Conservation (phyloP, 1,140 invertebrate genomes). For the Luehdorfia chinensis region DNA sequence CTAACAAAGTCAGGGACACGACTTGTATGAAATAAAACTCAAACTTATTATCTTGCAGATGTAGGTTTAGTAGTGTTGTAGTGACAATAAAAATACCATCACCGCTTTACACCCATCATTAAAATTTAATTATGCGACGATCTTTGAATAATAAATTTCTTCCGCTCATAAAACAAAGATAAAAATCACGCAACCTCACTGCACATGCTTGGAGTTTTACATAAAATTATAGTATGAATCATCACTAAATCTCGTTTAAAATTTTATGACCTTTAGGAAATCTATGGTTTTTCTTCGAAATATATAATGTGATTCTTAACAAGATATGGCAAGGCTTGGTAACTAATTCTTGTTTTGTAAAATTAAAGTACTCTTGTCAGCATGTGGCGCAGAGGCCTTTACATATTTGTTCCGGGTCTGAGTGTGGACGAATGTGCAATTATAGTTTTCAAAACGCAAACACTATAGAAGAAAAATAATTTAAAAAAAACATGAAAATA, state of each 20-base stretch:
- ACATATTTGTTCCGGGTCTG: too few relatives aligned
- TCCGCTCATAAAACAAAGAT: slow-evolving; percentile 17
- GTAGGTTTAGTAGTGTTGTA: too few relatives aligned
- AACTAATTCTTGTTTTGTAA: background rate
- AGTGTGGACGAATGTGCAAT: too few relatives aligned
- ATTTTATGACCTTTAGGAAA: background rate
- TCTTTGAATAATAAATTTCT: slow-evolving; percentile 7
- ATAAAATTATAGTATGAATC: background rate
- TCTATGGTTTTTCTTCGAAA: too few relatives aligned
- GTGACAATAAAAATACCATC: too few relatives aligned
- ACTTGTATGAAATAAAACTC: too few relatives aligned
- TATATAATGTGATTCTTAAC: background rate
- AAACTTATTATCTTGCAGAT: too few relatives aligned
- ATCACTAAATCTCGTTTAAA: background rate
- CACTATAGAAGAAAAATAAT: too few relatives aligned
- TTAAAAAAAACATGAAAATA: too few relatives aligned
- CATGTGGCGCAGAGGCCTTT: too few relatives aligned
- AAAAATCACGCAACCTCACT: background rate
- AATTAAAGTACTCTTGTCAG: background rate
- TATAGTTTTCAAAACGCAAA: too few relatives aligned
- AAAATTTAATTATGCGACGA: slow-evolving; percentile 9
- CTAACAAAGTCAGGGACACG: too few relatives aligned
- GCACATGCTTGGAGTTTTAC: slow-evolving; percentile 1
- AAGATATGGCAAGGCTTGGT: background rate
- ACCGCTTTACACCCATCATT: slow-evolving; percentile 5